Evolutionary conservation across 2,113 vertebrate species (phyloP), one percentile per base, ranked within the genome.

Genomic region (Eonycteris spelaea): DNA sequence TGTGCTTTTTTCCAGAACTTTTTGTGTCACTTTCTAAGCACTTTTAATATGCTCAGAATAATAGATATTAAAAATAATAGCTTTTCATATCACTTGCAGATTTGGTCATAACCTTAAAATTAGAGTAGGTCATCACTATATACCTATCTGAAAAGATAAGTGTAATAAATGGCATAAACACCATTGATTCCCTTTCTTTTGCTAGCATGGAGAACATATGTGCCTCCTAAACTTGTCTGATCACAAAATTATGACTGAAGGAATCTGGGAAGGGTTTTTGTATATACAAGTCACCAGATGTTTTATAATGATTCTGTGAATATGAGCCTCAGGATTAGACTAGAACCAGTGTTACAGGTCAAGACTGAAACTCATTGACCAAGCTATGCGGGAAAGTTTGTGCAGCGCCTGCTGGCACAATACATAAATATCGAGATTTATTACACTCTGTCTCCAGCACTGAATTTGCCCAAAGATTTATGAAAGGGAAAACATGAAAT

Each of bases 351-450:
- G 92, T 90, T 98, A 92, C 75, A 94, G 96, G 96, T 96, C 96
- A 97, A 96, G 94, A 96, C 94, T 97, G 94, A 97, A 86, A 88
- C 86, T 89, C 96, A 98, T 93, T 97, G 97, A 98, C 97, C 97
- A 97, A 95, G 24, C 80, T 40, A 48, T 13, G 2, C 55, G 0
- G 83, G 43, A 65, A 97, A 94, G 91, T 93, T 96, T 96, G 96
- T 89, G 15, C 61, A 96, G 96, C 0, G 67, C 97, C 95, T 95
- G 83, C 97, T 97, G 97, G 95, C 93, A 98, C 97, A 97, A 97
- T 97, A 93, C 97, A 97, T 97, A 98, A 97, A 97, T 95, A 96
- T 96, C 77, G 53, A 97, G 92, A 98, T 97, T 97, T 98, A 97
- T 96, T 96, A 87, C 88, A 96, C 93, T 91, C 94, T 97, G 96